Evolutionary conservation across 2,797 vertebrate species (phyloP), one percentile per base, ranked within the genome.

Genomic region (Astyanax mexicanus): DNA sequence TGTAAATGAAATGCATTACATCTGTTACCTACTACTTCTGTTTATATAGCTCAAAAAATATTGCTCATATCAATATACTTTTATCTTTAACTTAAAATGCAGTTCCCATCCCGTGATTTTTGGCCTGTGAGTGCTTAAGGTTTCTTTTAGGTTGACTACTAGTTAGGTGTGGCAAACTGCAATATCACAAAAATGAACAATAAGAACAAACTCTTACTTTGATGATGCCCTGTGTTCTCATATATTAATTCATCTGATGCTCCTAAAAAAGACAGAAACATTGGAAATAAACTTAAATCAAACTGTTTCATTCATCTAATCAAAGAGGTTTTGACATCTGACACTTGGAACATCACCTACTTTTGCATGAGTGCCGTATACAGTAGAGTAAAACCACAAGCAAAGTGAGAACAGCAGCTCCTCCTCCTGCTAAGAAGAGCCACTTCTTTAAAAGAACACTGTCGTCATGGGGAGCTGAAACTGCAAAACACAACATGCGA

Each of bases 391-490:
- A 58, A 49, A 68, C 42, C 54, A 58, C 9, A 49, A 75, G 52
- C 57, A 60, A 5, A 23, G 8, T 25, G 9, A 75, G 10, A 58
- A 15, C 15, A 19, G 19, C 40, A 10, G 42, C 32, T 58, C 52
- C 73, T 49, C 73, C 73, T n/a, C 64, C 73, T 58, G 52, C 72
- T 4, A 75, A 27, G 2, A 47, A 58, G 15, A 29, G 42, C 73
- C 73, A 75, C 5, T 12, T 45, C 40, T 13, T 1, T n/a, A 6
- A 6, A 15, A 58, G 15, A 25, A 4, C 5, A 49, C 55, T 27
- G 5, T 38, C 35, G 3, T 0, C 7, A 47, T 10, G 23, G 12
- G 1, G 4, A 7, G 3, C 15, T 66, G 6, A 1, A 3, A 49
- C 25, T 9, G 7, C 13, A 74, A 64, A 54, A 32, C 7, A 38